Conservation (phyloP, 1,140 invertebrate genomes). For the Ceratina japonica region DNA sequence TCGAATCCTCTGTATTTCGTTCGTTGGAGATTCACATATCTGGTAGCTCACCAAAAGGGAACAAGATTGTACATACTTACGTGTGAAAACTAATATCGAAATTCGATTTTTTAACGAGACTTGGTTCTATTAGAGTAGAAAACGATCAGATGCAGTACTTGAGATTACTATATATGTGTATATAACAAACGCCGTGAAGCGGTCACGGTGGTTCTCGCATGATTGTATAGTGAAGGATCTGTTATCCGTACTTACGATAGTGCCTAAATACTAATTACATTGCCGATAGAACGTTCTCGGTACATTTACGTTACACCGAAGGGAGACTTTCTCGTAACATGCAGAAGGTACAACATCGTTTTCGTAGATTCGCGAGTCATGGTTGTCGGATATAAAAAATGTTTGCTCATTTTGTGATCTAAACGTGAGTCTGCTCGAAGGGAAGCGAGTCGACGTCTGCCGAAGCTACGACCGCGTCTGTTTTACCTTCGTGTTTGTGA, state of each 20-base stretch:
- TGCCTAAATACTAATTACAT: not conserved
- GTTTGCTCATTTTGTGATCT: too few species aligned
- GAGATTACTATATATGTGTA: conserved; percentile 24
- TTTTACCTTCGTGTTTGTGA: conserved; percentile 45
- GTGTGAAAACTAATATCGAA: too few species aligned
- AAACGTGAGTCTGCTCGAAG: too few species aligned
- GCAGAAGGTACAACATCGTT: conserved; percentile 41
- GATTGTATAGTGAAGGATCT: conserved; percentile 27
- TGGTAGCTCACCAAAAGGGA: too few species aligned
- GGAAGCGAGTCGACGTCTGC: not conserved
- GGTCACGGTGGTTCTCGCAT: conserved; percentile 30
- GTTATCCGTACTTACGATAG: conserved; percentile 27
- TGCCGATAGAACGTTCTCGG: conserved; percentile 5
- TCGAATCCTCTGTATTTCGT: too few species aligned
- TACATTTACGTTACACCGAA: conserved; percentile 13
- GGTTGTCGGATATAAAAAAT: too few species aligned
- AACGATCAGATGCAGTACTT: too few species aligned
- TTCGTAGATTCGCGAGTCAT: conserved; percentile 17
- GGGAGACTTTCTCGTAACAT: conserved; percentile 34
- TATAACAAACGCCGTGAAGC: conserved; percentile 1
- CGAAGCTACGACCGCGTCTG: conserved; percentile 29
- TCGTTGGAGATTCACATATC: too few species aligned
- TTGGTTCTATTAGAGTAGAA: not conserved
- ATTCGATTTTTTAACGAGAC: too few species aligned
- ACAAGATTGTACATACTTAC: too few species aligned